Percentiles rank a stretch among this genome's conserved stretches.
These are phyloP conservation scores for Lepus europaeus DNA, from an alignment of 2,113 vertebrate genomes.

Conservation along the genomic window DNA sequence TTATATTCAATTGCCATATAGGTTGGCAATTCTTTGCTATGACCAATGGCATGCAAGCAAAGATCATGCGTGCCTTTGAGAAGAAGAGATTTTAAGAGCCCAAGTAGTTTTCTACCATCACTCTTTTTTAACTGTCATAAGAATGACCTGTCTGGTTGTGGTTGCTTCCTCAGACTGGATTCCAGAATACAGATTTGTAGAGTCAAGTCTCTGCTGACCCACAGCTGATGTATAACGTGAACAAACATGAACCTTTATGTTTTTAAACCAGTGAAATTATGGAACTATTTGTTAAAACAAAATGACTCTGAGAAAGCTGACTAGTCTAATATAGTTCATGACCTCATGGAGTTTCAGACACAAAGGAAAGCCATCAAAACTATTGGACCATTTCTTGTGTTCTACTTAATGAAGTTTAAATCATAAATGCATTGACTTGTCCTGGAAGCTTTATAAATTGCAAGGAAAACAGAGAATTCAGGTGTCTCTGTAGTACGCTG, in stretches of 20 bases:
- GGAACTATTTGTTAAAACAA: conserved; percentile 17
- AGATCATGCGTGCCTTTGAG: not conserved
- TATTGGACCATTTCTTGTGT: conserved; percentile 7
- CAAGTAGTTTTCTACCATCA: not conserved
- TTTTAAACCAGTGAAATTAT: conserved; percentile 6
- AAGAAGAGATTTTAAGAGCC: not conserved
- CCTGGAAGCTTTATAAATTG: conserved; percentile 37
- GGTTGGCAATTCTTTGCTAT: not conserved
- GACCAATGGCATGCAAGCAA: not conserved
- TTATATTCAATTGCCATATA: not conserved
- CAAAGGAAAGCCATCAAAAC: conserved; percentile 11
- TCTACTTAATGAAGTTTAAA: conserved; percentile 68
- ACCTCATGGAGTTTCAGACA: not conserved
- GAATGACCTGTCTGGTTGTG: not conserved
- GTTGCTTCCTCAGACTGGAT: not conserved
- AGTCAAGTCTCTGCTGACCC: not conserved
- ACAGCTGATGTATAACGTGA: not conserved
- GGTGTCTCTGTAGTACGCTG: conserved; percentile 67
- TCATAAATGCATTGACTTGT: conserved; percentile 42
- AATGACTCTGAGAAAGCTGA: not conserved
- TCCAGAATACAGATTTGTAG: not conserved
- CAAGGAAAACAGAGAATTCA: conserved; percentile 69
- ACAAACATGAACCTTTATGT: not conserved
- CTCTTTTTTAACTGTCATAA: not conserved
- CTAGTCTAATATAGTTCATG: not conserved